Evolutionary conservation across 2,797 vertebrate species (phyloP), one percentile per base, ranked within the genome.

Genomic region (Hemibagrus guttatus): DNA sequence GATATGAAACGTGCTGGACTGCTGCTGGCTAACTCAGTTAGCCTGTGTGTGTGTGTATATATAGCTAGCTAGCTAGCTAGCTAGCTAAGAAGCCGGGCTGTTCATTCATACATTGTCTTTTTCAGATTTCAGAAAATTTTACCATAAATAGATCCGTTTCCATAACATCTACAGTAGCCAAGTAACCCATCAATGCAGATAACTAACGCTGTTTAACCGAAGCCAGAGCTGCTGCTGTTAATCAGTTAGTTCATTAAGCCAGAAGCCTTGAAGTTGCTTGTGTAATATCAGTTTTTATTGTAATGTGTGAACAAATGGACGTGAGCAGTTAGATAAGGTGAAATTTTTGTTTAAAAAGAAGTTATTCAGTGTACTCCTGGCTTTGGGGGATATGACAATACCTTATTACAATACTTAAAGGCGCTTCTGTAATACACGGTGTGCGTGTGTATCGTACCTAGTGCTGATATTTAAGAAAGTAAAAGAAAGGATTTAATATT

Each of bases 1-100:
- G 21, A 74, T 2, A 23, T 26, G 26, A 83, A 76, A 64, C 80
- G 79, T 64, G 85, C 82, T 61, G 28, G 16, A 78, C 52, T 78
- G 13, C 75, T 79, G 28, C 75, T 12, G 52, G 78, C 58, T 61
- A 81, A 63, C 21, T 46, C 23, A 9, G 79, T 39, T 81, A 63
- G 39, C 56, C 19, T 26, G 31, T 26, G 13, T 26, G 31, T 80
- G 3, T 28, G 12, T n/a, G n/a, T n/a, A n/a, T n/a, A n/a, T n/a
- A n/a, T 16, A 35, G 17, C 12, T 31, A 58, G 75, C 75, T 66
- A n/a, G n/a, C n/a, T n/a, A n/a, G n/a, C n/a, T n/a, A 39, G 19
- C 13, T 35, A 59, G 76, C 76, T 68, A 78, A 76, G 2, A 7
- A 31, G 31, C 66, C 19, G 16, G 39, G 6, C 68, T n/a, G 21